Evolutionary conservation across 2,113 vertebrate species (phyloP).

Genomic region (Vulpes lagopus): DNA sequence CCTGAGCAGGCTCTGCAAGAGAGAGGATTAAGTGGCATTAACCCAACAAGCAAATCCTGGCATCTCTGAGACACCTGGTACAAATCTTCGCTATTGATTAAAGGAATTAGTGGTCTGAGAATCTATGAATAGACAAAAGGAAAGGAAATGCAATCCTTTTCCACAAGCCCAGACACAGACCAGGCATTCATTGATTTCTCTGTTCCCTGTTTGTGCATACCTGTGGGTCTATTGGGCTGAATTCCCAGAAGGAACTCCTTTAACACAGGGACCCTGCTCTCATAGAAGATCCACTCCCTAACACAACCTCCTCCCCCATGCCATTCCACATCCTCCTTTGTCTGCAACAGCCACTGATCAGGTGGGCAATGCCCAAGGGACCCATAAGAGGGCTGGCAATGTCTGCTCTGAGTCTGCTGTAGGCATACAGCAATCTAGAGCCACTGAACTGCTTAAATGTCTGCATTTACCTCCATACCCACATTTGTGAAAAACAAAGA

Average conservation of each 20-base stretch:
- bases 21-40: constrained; percentile 70
- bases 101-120: constrained; percentile 77
- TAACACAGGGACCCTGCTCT: neutral
- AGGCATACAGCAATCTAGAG: neutral
- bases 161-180: constrained; percentile 76
- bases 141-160: constrained; percentile 71
- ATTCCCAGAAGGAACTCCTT: constrained; percentile 40
- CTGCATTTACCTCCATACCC: neutral
- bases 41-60: constrained; percentile 23
- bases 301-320: too few relatives aligned
- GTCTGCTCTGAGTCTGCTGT: neutral
- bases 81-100: constrained; percentile 80
- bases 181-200: constrained; percentile 33
- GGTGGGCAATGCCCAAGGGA: neutral
- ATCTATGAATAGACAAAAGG: constrained; percentile 72
- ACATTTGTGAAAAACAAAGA: neutral
- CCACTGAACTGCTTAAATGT: neutral
- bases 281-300: neutral
- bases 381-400: fast-evolving
- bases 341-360: neutral
- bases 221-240: constrained; percentile 56
- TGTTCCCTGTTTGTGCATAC: constrained; percentile 58
- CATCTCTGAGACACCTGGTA: constrained; percentile 71
- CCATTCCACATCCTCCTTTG: neutral
- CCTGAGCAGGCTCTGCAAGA: neutral